These are phyloP conservation scores for Hoplodrina blanda DNA, from an alignment of 2,888 invertebrate genomes.

Conservation along the genomic window DNA sequence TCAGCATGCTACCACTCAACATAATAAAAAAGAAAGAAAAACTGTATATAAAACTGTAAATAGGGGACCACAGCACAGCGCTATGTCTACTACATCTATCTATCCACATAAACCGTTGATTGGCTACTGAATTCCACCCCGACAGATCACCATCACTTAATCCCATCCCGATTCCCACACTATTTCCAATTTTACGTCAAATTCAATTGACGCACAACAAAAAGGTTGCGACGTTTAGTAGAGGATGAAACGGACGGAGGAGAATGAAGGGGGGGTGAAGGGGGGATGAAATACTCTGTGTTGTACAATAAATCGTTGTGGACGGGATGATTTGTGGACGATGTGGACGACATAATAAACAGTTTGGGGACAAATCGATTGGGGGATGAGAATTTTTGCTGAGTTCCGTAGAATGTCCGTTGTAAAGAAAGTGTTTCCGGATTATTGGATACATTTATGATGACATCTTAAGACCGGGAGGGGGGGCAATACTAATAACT, in stretches of 20 bases:
- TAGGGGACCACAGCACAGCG: no score
- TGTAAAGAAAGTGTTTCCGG: neutral
- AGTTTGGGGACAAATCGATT: conserved; percentile 37
- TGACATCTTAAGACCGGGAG: no score
- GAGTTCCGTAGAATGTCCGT: conserved; percentile 1
- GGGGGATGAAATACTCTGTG: conserved; percentile 34
- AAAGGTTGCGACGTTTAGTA: conserved; percentile 49
- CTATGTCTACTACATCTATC: neutral
- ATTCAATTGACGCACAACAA: conserved; percentile 54
- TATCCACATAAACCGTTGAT: neutral
- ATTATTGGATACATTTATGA: neutral
- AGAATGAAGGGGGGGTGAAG: neutral
- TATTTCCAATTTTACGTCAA: conserved; percentile 47
- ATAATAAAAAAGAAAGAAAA: no score
- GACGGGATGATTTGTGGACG: conserved; percentile 56
- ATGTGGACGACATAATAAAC: conserved; percentile 57
- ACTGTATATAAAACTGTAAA: no score
- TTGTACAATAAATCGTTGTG: conserved; percentile 57
- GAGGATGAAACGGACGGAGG: conserved; percentile 5
- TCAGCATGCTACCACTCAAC: no score
- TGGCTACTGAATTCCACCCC: neutral
- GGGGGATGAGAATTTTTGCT: conserved; percentile 15
- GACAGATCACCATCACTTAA: neutral
- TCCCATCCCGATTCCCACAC: conserved; percentile 4
- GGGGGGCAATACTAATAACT: no score